Conservation (phyloP, 2,888 invertebrate genomes). For the Cremastobaeus sp. region DNA sequence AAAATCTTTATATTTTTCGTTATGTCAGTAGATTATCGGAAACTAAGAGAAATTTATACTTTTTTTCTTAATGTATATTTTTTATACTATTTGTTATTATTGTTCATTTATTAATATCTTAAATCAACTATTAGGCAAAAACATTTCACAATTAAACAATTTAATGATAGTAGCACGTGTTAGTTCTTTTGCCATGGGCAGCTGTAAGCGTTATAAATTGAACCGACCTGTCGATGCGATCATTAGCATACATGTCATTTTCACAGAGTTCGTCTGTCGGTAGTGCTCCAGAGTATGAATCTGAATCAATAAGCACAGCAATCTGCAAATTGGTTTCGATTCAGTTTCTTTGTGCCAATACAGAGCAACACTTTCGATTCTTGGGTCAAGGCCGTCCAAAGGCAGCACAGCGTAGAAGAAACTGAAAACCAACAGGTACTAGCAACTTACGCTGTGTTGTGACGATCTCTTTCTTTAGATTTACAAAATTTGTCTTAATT, state of each 20-base stretch:
- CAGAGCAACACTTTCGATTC: conserved; percentile 67
- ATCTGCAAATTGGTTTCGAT: conserved; percentile 47
- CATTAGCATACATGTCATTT: conserved; percentile 44
- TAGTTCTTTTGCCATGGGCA: no score
- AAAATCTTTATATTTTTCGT: no score
- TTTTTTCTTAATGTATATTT: no score
- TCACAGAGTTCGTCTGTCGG: conserved; percentile 12
- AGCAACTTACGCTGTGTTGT: conserved; percentile 12
- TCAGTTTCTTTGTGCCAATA: conserved; percentile 58
- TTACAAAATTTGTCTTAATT: conserved; percentile 24
- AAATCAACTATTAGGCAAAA: no score
- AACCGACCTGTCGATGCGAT: conserved; percentile 29
- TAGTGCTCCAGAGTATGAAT: conserved; percentile 21
- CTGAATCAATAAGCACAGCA: conserved; percentile 39
- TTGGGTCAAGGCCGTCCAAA: conserved; percentile 67
- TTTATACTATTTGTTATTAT: no score
- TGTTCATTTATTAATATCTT: no score
- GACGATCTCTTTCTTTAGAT: conserved; percentile 13
- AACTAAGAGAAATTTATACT: no score
- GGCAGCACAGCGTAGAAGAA: conserved; percentile 62
- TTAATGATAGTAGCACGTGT: conserved; percentile 6
- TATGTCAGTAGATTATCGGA: no score
- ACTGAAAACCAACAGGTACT: conserved; percentile 59
- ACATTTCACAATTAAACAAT: no score
- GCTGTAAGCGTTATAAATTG: conserved; percentile 26